A percentile compares a stretch with the other conserved stretches of the same genome.
phyloP scores from a whole-genome alignment of 2,113 vertebrate species.

The Saguinus midas region DNA sequence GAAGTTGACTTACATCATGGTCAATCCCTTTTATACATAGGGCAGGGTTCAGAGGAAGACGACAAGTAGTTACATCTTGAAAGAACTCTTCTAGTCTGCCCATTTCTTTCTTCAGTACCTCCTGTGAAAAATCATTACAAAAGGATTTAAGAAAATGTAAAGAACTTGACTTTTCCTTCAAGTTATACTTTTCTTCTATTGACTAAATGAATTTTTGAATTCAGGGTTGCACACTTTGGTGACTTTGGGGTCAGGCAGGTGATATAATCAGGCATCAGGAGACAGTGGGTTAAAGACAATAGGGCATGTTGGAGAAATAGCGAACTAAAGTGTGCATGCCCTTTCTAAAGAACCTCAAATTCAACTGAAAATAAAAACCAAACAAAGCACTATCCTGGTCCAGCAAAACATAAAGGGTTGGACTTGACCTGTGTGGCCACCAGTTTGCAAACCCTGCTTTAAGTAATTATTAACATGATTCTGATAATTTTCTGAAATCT shows the following conservation, averaged over 20 bases:
- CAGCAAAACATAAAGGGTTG: background rate
- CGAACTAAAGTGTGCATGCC: background rate
- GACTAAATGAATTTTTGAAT: background rate
- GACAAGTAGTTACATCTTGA: constrained; percentile 76
- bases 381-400: background rate
- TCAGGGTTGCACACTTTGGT: background rate
- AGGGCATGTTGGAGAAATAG: background rate
- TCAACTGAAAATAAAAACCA: background rate
- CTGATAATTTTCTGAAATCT: constrained; percentile 4
- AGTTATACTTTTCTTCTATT: constrained; percentile 4
- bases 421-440: background rate
- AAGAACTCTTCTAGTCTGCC: constrained; percentile 79
- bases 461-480: background rate
- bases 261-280: background rate
- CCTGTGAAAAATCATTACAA: constrained; percentile 71
- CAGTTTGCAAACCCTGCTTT: background rate
- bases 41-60: constrained; percentile 79
- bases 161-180: background rate
- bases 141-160: constrained; percentile 21
- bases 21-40: constrained; percentile 78
- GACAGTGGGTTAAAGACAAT: background rate
- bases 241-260: background rate
- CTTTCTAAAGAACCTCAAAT: background rate
- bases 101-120: constrained; percentile 79
- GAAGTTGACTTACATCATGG: constrained; percentile 72